Evolutionary conservation across 2,888 invertebrate species (phyloP).

Genomic region (Synanthedon andrenaeformis): DNA sequence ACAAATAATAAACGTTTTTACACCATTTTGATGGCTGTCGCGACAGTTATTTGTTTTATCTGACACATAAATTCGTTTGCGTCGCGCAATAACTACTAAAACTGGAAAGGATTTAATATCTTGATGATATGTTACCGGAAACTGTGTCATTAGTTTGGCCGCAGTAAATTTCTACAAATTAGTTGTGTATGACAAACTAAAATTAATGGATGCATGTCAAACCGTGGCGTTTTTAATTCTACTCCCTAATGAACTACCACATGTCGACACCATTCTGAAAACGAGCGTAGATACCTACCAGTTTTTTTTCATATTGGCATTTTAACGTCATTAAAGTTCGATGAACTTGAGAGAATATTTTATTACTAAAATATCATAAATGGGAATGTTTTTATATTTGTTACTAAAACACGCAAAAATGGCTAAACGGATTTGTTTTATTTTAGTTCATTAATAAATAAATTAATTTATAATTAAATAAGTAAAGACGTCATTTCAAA

Average conservation of each 20-base stretch:
- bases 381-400: no score
- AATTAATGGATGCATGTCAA: slow-evolving; percentile 52
- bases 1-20: slow-evolving; percentile 44
- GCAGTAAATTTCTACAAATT: slow-evolving; percentile 64
- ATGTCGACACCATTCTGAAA: slow-evolving; percentile 46
- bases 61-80: slow-evolving; percentile 59
- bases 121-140: slow-evolving; percentile 56
- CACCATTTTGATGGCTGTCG: slow-evolving; percentile 41
- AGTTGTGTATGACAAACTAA: slow-evolving; percentile 63
- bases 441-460: no score
- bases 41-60: slow-evolving; percentile 45
- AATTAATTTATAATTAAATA: no score
- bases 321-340: slow-evolving; percentile 1
- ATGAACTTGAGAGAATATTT: slow-evolving; percentile 1
- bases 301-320: slow-evolving; percentile 5
- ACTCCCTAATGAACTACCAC: slow-evolving; percentile 50
- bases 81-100: slow-evolving; percentile 18
- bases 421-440: no score
- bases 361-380: no score
- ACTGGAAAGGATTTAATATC: slow-evolving; percentile 40
- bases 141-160: slow-evolving; percentile 47
- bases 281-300: slow-evolving; percentile 13
- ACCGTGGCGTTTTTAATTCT: slow-evolving; percentile 39
- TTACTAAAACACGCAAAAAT: no score
- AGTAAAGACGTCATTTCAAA: no score